Conservation (phyloP, 2,888 invertebrate species). For the Ormyrus nitidulus region DNA sequence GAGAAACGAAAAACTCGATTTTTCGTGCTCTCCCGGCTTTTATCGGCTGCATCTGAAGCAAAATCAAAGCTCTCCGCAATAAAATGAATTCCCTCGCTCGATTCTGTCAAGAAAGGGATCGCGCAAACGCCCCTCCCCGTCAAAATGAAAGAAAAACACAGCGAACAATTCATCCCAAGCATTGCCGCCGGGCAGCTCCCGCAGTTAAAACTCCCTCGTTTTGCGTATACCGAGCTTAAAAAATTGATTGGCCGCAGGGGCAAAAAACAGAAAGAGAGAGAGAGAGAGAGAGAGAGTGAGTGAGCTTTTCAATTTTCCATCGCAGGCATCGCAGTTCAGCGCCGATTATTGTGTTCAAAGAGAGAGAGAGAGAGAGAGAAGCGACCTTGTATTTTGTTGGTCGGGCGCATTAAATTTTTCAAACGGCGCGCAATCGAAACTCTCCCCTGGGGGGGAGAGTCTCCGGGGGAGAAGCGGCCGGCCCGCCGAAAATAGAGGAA, state of each 20-base stretch:
- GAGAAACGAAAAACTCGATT: too few species aligned
- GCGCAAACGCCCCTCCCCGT: background rate
- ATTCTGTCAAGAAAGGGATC: slow-evolving; percentile 4
- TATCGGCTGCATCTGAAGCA: too few species aligned
- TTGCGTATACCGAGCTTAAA: background rate
- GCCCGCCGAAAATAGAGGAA: background rate
- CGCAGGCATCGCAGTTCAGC: background rate
- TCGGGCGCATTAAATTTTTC: slow-evolving; percentile 17
- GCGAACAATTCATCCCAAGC: too few species aligned
- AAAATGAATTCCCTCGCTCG: slow-evolving; percentile 8
- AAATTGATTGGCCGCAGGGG: slow-evolving; percentile 28
- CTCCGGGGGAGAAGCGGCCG: too few species aligned
- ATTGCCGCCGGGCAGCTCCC: too few species aligned
- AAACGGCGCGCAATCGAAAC: background rate
- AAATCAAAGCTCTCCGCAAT: background rate
- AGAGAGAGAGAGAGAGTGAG: background rate
- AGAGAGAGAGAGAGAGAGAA: too few species aligned
- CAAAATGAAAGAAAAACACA: too few species aligned
- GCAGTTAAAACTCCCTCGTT: background rate
- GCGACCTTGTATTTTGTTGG: background rate
- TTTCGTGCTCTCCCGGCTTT: too few species aligned
- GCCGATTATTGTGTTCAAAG: too few species aligned
- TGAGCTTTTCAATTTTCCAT: slow-evolving; percentile 21
- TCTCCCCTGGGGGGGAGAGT: too few species aligned
- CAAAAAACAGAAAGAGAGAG: too few species aligned